Evolutionary conservation across 2,113 vertebrate genomes (phyloP).

Genomic region (Cacatua alba): DNA sequence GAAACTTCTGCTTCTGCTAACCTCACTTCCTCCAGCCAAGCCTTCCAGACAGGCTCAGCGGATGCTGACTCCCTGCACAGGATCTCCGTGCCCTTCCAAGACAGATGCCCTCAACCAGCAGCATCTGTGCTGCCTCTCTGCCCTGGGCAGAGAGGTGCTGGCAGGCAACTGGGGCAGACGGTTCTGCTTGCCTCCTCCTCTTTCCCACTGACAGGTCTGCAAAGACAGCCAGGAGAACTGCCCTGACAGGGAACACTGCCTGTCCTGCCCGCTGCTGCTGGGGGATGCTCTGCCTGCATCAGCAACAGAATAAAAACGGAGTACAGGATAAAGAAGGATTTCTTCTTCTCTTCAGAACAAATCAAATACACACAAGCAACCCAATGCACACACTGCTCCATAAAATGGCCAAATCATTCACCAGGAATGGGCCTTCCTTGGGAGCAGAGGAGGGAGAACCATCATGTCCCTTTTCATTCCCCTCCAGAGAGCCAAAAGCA

Average conservation of each 20-base stretch:
- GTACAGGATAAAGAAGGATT: not conserved
- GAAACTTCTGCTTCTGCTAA: slow-evolving; percentile 40
- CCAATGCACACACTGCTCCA: not conserved
- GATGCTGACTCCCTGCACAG: not conserved
- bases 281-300: not conserved
- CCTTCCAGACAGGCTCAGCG: not conserved
- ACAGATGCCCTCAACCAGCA: not conserved
- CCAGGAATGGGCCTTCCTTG: not conserved
- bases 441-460: not conserved
- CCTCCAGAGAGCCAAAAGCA: not conserved
- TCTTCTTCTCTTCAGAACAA: not conserved
- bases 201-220: not conserved
- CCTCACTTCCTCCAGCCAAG: slow-evolving; percentile 16
- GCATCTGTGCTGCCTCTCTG: slow-evolving; percentile 6
- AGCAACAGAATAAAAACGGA: not conserved
- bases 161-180: accelerated
- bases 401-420: not conserved
- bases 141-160: not conserved
- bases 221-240: not conserved
- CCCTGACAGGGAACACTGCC: not conserved
- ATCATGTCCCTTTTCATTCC: not conserved
- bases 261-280: not conserved
- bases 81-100: slow-evolving; percentile 2
- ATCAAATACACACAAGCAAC: not conserved
- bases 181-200: not conserved